These are phyloP conservation scores for Drosophila sproati DNA, from an alignment of 1,140 invertebrate species.

Conservation along the genomic window DNA sequence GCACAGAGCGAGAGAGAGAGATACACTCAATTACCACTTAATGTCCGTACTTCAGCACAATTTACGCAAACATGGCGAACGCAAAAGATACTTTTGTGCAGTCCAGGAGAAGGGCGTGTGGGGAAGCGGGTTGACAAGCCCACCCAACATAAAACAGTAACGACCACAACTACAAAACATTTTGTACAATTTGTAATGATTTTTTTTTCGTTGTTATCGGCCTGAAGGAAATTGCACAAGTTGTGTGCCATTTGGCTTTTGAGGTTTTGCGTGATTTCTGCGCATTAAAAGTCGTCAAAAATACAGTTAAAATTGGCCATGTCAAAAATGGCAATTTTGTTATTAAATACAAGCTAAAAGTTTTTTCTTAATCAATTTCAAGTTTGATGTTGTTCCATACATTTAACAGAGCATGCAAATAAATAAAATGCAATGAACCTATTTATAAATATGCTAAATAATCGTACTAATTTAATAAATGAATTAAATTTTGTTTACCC, in stretches of 20 bases:
- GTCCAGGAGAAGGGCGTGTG: neutral
- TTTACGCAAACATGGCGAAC: slow-evolving; percentile 67
- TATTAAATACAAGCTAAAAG: neutral
- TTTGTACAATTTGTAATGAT: slow-evolving; percentile 68
- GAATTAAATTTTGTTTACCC: too few species aligned
- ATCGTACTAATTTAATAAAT: too few species aligned
- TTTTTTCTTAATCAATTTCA: too few species aligned
- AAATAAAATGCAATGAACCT: too few species aligned
- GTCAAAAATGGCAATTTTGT: neutral
- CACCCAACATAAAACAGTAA: slow-evolving; percentile 7
- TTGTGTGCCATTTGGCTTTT: slow-evolving; percentile 30
- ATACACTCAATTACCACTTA: slow-evolving; percentile 73
- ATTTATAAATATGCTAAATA: too few species aligned
- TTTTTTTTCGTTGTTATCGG: slow-evolving; percentile 38
- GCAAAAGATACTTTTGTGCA: neutral
- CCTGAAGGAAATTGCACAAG: slow-evolving; percentile 49
- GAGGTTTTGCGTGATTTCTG: slow-evolving; percentile 41
- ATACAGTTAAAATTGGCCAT: slow-evolving; percentile 16
- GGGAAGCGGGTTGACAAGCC: neutral
- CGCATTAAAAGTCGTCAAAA: slow-evolving; percentile 43
- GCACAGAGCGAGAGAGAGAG: slow-evolving; percentile 16
- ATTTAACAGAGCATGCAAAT: too few species aligned
- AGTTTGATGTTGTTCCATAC: too few species aligned
- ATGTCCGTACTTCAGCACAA: slow-evolving; percentile 75
- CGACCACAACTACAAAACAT: slow-evolving; percentile 39